Base-by-base conservation (phyloP, 2,888 invertebrate genomes). In the Sinopyrophorus schimmeli region DNA sequence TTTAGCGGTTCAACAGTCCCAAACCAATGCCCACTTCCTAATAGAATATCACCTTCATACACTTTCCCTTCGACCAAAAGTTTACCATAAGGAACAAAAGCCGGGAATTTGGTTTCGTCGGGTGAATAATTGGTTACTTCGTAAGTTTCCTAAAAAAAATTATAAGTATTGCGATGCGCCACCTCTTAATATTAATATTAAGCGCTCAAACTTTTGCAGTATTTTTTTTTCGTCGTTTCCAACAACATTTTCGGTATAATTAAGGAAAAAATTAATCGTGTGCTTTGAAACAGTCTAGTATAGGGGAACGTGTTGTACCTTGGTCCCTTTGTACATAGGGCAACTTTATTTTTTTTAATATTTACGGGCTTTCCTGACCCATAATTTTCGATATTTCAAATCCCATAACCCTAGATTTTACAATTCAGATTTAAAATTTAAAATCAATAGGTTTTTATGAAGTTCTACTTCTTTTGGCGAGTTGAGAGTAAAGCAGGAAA, bases 41-140 rank as follows among this genome's bases (percentile, higher is more conserved):
- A 5, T 10, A 7, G 37, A 16, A 44, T 16, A 4, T 44, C 35
- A 3, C 43, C 27, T 7, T 44, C 23, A 14, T 28, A 44, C 2
- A 28, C 21, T 27, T 35, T 28, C 10, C 27, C 15, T 11, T 44
- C 28, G 10, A 46, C 46, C 6, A 37, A 11, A 7, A 46, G 23
- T 32, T 38, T 46, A 17, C 46, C 46, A 17, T 27, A 20, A 3
- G 46, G 46, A 12, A 31, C 38, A 14, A 18, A 46, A 14, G 31
- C 7, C 9, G 46, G 38, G 31, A 46, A 46, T 18, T 46, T 46
- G 21, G 16, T 17, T 30, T 46, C 43, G 14, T 44, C 43, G 4
- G 43, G 43, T 21, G 3, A 28, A 21, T 44, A 44, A 28, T 44
- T 44, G 35, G 11, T 37, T 12, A 44, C 35, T 28, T 44, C 35